Base-by-base conservation (phyloP, 2,113 vertebrate species). In the Narcine bancroftii region DNA sequence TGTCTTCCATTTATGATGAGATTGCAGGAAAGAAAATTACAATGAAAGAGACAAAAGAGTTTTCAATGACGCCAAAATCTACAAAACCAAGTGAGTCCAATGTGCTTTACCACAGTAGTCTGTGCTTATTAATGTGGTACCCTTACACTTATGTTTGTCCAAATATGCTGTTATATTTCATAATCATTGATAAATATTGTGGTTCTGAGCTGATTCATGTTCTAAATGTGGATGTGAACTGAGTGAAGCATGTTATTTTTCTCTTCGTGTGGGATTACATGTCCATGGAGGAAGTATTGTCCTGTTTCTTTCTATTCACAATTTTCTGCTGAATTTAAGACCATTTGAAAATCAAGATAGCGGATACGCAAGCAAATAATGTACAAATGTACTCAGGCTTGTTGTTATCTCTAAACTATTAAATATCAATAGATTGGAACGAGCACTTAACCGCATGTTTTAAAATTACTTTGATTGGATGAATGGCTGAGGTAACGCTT, bases 1-100 rank as follows among this genome's bases (percentile, higher is more conserved):
- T 99, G 69, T 99, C 98, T 6, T 96, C 97, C 77, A 99, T 99
- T 89, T 99, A 98, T 36, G 97, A 99, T 81, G 97, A 99, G 95
- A 99, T 99, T 77, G 98, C 98, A 93, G 98, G 98, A 92, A 99
- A 99, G 95, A 99, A 99, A 94, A 99, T 99, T 15, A 97, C 98
- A 0, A 98, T 99, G 98, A 99, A 99, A 93, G 98, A 98, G 93
- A 97, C 98, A 92, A 99, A 98, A 94, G 99, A 99, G 94, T 96
- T 98, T 2, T 97, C 97, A 4, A 97, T 99, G 92, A 95, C 98
- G 1, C 96, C 97, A 85, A 99, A 99, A 94, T 97, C 97, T 93
- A 96, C 95, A 92, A 99, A 99, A 94, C 98, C 97, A 96, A 98
- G 99, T 99, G 96, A 97, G 98, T 93, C 79, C n/a, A 17, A 36